These are phyloP conservation scores for Cydia strobilella DNA, from an alignment of 1,140 invertebrate species.

Conservation along the genomic window DNA sequence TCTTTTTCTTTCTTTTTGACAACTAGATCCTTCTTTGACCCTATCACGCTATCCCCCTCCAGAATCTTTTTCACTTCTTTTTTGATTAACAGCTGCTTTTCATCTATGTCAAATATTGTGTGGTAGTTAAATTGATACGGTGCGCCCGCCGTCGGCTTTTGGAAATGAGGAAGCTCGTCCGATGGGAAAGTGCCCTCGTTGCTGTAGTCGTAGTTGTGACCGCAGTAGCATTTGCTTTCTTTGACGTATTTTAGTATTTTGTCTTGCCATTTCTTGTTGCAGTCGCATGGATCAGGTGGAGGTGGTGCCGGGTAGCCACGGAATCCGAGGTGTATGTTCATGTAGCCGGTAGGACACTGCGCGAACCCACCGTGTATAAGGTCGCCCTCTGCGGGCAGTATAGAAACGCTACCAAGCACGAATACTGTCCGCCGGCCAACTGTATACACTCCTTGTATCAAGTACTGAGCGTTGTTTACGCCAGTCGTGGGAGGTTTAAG, in stretches of 20 bases:
- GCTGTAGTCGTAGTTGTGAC: slow-evolving; percentile 64
- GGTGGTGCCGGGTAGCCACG: slow-evolving; percentile 51
- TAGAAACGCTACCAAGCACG: slow-evolving; percentile 55
- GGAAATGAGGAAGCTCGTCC: slow-evolving; percentile 61
- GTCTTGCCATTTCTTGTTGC: slow-evolving; percentile 60
- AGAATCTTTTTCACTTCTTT: slow-evolving; percentile 68
- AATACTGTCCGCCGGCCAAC: slow-evolving; percentile 54
- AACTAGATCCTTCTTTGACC: slow-evolving; percentile 45
- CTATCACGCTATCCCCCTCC: slow-evolving; percentile 68
- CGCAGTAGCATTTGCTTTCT: slow-evolving; percentile 63
- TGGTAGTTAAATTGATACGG: slow-evolving; percentile 63
- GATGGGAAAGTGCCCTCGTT: slow-evolving; percentile 60
- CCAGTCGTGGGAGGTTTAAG: slow-evolving; percentile 58
- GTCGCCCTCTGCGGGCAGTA: slow-evolving; percentile 56
- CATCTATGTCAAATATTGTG: slow-evolving; percentile 64
- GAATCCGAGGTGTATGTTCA: slow-evolving; percentile 66
- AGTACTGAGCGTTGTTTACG: slow-evolving; percentile 59
- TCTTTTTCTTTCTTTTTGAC: slow-evolving; percentile 56
- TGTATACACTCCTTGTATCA: slow-evolving; percentile 59
- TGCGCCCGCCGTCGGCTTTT: slow-evolving; percentile 52
- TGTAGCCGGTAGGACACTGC: slow-evolving; percentile 47
- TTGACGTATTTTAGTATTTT: slow-evolving; percentile 59
- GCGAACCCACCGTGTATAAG: slow-evolving; percentile 65
- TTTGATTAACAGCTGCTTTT: slow-evolving; percentile 54
- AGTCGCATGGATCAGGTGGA: slow-evolving; percentile 63